A percentile compares a stretch with the other conserved stretches of the same genome.
Conservation (phyloP, 1,140 invertebrate species). For the Aculops lycopersici region DNA sequence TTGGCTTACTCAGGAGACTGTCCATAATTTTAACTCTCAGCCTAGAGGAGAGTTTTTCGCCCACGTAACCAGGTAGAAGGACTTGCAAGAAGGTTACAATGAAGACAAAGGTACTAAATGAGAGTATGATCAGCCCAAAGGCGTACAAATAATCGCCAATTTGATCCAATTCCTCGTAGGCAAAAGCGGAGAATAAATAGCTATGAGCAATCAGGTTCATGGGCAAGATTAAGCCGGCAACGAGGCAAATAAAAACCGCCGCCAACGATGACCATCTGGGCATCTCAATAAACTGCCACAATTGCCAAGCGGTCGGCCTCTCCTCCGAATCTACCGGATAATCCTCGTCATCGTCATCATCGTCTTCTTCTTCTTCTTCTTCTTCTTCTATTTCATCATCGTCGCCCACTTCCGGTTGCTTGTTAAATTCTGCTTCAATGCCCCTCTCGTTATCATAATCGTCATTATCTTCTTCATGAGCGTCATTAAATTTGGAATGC, state of each 20-base stretch:
- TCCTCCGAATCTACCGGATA: neutral
- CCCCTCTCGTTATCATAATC: too few species aligned
- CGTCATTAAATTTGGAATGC: too few species aligned
- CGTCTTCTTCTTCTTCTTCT: neutral
- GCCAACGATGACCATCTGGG: neutral
- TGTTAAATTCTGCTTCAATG: too few species aligned
- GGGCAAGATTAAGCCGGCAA: neutral
- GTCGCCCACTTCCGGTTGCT: too few species aligned
- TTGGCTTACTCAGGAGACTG: neutral
- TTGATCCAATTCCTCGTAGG: neutral
- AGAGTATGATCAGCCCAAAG: neutral
- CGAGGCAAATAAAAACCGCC: neutral
- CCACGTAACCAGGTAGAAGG: neutral
- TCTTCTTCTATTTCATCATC: neutral
- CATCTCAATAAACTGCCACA: neutral
- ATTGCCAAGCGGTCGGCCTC: neutral
- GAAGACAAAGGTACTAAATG: neutral
- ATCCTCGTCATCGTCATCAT: neutral
- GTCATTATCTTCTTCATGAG: too few species aligned
- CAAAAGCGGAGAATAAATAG: neutral
- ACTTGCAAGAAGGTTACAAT: neutral
- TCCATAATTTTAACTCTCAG: neutral
- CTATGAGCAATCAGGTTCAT: neutral
- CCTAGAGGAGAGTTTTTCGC: neutral
- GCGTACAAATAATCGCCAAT: neutral